Evolutionary conservation across 2,797 vertebrate species (phyloP), one percentile per base, ranked within the genome.

Genomic region (Sternotherus odoratus): DNA sequence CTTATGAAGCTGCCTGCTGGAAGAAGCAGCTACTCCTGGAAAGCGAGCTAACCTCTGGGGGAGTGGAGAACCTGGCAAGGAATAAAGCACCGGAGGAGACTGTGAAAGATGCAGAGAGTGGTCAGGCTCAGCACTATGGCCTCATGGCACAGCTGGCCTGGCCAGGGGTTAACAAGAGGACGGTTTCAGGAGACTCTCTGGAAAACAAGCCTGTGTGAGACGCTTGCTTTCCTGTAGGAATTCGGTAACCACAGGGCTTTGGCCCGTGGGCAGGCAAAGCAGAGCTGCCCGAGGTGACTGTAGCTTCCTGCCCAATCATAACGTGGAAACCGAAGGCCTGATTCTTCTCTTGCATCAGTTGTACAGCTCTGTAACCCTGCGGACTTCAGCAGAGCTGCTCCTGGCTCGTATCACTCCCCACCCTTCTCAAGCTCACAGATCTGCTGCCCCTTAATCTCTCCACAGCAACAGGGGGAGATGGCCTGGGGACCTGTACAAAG

Each of bases 21-120:
- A 95, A 94, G 94, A 80, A 80, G 95, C 91, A 85, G 87, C 75
- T 90, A 79, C 84, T 89, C 39, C 60, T 88, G 86, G 12, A 93
- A 92, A 86, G 88, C 82, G 82, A 95, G 75, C 80, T 43, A 82
- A 53, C 0, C 1, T 83, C 77, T 12, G 12, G 39, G 15, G 48
- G 90, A 89, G 36, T 79, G 54, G 89, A 23, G 89, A 82, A 88
- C 17, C 26, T 81, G 82, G 81, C 78, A 1, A 1, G 43, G n/a
- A 63, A 21, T 66, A 66, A 16, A 28, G 13, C 39, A 48, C 39
- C 46, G 43, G 72, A 48, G 72, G 1, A 83, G 69, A 56, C 23
- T 3, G 2, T 0, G 28, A 0, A 1, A 3, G 8, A 8, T 13
- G 19, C 3, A 77, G 78, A 10, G 0, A 46, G 51, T 36, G 16